phyloP scores from a whole-genome alignment of 2,888 invertebrate genomes.

The Sesamia inferens region DNA sequence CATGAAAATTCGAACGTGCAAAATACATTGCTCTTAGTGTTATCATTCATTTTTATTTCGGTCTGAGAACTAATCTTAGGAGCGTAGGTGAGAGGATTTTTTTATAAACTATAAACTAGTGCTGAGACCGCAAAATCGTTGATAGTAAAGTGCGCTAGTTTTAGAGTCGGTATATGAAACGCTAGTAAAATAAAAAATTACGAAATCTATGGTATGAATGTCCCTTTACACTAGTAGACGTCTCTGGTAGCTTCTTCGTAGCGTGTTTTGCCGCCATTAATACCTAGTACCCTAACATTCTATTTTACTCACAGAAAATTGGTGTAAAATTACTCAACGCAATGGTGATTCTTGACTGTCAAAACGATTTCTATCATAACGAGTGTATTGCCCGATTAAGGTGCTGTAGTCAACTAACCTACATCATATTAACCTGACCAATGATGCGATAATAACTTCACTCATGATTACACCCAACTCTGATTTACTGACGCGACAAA shows the following conservation, averaged over 20 bases:
- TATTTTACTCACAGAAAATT: neutral
- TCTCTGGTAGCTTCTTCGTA: neutral
- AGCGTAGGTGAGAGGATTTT: neutral
- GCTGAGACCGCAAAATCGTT: too few species aligned
- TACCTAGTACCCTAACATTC: too few species aligned
- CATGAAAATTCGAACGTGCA: neutral
- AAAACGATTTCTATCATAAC: neutral
- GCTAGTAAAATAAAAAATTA: neutral
- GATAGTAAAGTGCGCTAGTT: too few species aligned
- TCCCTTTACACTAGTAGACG: neutral
- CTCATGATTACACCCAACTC: conserved; percentile 13
- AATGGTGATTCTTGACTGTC: neutral
- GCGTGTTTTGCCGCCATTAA: neutral
- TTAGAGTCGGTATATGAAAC: neutral
- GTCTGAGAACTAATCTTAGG: neutral
- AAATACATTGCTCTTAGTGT: neutral
- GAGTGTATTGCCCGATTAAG: neutral
- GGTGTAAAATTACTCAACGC: neutral
- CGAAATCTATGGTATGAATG: neutral
- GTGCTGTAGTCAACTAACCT: neutral
- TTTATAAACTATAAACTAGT: too few species aligned
- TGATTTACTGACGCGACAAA: conserved; percentile 23
- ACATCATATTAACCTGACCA: neutral
- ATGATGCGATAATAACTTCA: conserved; percentile 10
- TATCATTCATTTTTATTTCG: neutral